Conservation (phyloP, 1,140 invertebrate species). For the Drosophila truncata region DNA sequence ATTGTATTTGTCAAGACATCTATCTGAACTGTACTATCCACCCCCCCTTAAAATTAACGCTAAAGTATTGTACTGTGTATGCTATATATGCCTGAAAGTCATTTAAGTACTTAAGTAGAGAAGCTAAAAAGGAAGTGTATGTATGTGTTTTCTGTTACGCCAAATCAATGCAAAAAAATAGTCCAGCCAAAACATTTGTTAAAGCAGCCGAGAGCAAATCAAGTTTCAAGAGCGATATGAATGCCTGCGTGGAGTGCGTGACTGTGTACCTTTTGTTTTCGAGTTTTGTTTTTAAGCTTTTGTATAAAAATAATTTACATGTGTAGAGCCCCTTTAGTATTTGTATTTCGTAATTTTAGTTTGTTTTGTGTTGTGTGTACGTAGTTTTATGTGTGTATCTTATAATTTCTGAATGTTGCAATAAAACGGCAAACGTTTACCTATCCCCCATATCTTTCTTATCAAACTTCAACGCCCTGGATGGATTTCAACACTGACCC, state of each 20-base stretch:
- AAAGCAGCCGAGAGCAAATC: conserved; percentile 12
- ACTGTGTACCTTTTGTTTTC: conserved; percentile 27
- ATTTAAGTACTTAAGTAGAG: conserved; percentile 77
- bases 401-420: conserved; percentile 58
- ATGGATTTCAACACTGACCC: neutral
- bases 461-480: conserved; percentile 2
- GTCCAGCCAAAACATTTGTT: conserved; percentile 39
- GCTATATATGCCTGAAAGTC: conserved; percentile 62
- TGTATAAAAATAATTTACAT: conserved; percentile 54
- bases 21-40: conserved; percentile 42
- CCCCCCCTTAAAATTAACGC: conserved; percentile 38
- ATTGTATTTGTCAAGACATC: conserved; percentile 62
- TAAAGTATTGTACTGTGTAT: conserved; percentile 75
- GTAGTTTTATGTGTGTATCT: conserved; percentile 50
- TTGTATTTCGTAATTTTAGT: conserved; percentile 44
- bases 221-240: conserved; percentile 25
- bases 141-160: conserved; percentile 29
- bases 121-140: conserved; percentile 39
- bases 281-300: conserved; percentile 22
- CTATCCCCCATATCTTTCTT: neutral
- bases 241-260: conserved; percentile 35
- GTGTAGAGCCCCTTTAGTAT: conserved; percentile 18
- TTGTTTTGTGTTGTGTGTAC: conserved; percentile 49
- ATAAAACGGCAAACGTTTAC: conserved; percentile 53
- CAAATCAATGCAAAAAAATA: conserved; percentile 52